Evolutionary conservation across 1,140 invertebrate genomes (phyloP).

Genomic region (Drosophila lowei): DNA sequence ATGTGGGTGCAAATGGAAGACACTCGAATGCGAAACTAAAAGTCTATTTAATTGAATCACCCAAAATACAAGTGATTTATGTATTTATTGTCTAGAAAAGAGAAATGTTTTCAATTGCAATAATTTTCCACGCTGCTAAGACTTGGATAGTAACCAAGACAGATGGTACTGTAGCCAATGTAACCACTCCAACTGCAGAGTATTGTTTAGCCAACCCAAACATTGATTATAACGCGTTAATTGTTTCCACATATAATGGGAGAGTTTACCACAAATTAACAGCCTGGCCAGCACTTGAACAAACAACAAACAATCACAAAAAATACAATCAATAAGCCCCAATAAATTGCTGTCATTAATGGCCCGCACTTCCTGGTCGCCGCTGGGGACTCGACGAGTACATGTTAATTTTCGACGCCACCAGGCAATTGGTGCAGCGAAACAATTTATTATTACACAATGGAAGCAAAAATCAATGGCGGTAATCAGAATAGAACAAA

Average conservation of each 20-base stretch:
- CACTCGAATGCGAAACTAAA: neutral
- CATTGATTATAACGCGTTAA: slow-evolving; percentile 33
- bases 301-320: slow-evolving; percentile 39
- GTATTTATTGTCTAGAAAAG: no score
- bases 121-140: no score
- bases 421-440: slow-evolving; percentile 30
- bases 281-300: slow-evolving; percentile 28
- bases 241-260: slow-evolving; percentile 28
- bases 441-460: slow-evolving; percentile 73
- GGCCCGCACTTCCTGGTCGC: slow-evolving; percentile 42
- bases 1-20: slow-evolving; percentile 4
- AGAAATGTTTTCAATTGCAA: no score
- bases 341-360: slow-evolving; percentile 74
- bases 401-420: slow-evolving; percentile 69
- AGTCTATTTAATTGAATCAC: neutral
- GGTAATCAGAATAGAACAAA: slow-evolving; percentile 33
- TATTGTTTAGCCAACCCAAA: no score
- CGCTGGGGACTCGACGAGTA: slow-evolving; percentile 36
- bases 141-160: no score
- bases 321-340: slow-evolving; percentile 56
- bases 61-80: neutral
- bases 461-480: slow-evolving; percentile 48
- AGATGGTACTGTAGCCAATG: no score
- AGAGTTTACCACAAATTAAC: slow-evolving; percentile 49
- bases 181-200: no score